phyloP scores from a whole-genome alignment of 2,888 invertebrate species.

The Nebria brevicollis region DNA sequence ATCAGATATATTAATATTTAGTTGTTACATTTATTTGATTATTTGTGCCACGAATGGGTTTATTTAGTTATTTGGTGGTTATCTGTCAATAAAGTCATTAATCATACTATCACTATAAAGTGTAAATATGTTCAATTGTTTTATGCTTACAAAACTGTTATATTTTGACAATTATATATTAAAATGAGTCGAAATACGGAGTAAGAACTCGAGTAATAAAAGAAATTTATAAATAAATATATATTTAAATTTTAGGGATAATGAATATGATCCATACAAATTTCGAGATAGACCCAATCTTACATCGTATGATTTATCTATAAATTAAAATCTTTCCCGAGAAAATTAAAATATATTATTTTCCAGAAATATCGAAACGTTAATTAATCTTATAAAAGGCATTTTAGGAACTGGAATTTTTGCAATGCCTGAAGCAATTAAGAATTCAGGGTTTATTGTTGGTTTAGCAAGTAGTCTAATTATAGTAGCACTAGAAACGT shows the following conservation, averaged over 20 bases:
- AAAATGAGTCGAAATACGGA: no score
- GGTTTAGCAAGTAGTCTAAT: constrained; percentile 24
- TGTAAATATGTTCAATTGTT: neutral
- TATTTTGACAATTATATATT: no score
- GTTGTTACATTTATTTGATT: neutral
- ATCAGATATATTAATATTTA: neutral
- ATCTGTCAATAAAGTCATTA: no score
- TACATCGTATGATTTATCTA: constrained; percentile 10
- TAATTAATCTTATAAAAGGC: constrained; percentile 44
- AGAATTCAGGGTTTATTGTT: constrained; percentile 35
- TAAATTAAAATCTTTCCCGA: neutral
- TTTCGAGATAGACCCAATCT: constrained; percentile 9
- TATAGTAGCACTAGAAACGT: constrained; percentile 16
- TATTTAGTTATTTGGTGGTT: no score
- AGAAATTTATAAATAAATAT: neutral
- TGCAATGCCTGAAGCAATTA: constrained; percentile 47
- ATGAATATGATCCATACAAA: constrained; percentile 31
- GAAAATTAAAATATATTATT: neutral
- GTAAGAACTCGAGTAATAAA: no score
- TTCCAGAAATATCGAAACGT: constrained; percentile 30
- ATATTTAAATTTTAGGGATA: neutral
- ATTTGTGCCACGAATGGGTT: no score
- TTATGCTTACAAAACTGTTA: no score
- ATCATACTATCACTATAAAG: no score
- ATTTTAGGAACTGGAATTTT: constrained; percentile 47